These are phyloP conservation scores for Syndactyla subalaris DNA, from an alignment of 2,797 vertebrate genomes.

Conservation along the genomic window DNA sequence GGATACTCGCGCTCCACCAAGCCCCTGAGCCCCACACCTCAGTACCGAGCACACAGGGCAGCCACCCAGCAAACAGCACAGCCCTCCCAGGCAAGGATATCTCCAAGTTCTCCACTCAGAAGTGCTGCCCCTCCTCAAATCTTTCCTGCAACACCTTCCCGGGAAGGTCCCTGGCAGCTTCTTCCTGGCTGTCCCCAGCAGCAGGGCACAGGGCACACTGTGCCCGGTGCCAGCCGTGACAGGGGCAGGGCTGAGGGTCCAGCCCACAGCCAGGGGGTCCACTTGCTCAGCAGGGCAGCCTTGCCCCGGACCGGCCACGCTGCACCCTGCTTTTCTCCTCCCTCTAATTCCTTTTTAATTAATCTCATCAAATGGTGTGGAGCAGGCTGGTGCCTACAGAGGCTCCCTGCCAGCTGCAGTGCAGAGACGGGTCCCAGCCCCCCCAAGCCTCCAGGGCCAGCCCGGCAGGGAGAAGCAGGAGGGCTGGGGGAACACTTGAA, in stretches of 20 bases:
- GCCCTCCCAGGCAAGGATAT: not conserved
- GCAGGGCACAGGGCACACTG: not conserved
- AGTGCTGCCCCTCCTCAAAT: not conserved
- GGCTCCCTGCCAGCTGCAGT: not conserved
- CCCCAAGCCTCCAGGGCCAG: not conserved
- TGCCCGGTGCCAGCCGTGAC: rapidly evolving
- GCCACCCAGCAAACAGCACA: not conserved
- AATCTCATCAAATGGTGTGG: not conserved
- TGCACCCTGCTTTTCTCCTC: not conserved
- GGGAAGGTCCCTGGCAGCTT: not conserved
- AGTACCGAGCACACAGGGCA: rapidly evolving
- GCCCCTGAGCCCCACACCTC: not conserved
- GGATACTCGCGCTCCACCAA: not conserved
- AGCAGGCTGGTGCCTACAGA: not conserved
- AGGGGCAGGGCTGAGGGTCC: not conserved
- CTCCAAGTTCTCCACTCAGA: not conserved
- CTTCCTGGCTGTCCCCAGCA: not conserved
- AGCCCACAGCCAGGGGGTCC: not conserved
- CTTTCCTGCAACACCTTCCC: not conserved
- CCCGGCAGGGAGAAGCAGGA: not conserved
- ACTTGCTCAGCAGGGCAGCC: not conserved
- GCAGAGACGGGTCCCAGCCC: not conserved
- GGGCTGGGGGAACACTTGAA: constrained; percentile 66
- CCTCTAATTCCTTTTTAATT: not conserved
- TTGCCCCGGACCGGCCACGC: rapidly evolving